Base-by-base conservation (phyloP, 2,797 vertebrate species). In the Hoplostethus mediterraneus region DNA sequence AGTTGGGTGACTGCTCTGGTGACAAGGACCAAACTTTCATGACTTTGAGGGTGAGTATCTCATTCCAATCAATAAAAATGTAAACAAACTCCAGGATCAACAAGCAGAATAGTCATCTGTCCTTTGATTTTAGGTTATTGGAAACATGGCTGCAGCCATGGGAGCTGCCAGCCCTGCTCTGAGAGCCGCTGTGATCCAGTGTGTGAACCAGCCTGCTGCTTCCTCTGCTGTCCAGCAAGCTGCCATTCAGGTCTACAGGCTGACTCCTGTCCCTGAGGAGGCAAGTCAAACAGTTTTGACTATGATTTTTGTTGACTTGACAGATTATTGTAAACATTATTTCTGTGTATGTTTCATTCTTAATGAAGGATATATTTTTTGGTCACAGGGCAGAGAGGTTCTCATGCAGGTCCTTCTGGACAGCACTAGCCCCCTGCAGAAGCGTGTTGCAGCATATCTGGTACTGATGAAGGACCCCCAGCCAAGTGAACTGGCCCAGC, bases 361-460 rank as follows among this genome's bases (percentile, higher is more conserved):
- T 14, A 4, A 51, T 71, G 0, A 59, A 8, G 17, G 3, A 25
- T 25, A 21, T 77, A 9, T 80, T 2, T 52, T 14, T 73, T 64
- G 69, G n/a, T 80, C 58, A 44, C 64, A 99, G 98, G 94, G 90
- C 47, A 92, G 85, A 81, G 85, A 87, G 31, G 74, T 93, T 45
- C 94, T 99, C 75, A 89, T 97, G 75, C 93, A 94, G 81, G 90
- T 89, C 13, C 90, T 97, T 80, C 83, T 95, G 52, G 92, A 96
- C n/a, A 45, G 38, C 0, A 53, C 87, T 25, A 89, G 91, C 53
- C 93, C 95, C 2, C 83, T 93, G 63, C 96, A 97, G 25, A 98
- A 97, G 83, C 95, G 97, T n/a, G 77, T 99, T 66, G 95, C 97
- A 49, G 95, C 97, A 40, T 99, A 99, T 73, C 95, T 99, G 83